A percentile compares a stretch with the other conserved stretches of the same genome.
Conservation (phyloP, 2,888 invertebrate genomes). For the Quadroppia sp. region DNA sequence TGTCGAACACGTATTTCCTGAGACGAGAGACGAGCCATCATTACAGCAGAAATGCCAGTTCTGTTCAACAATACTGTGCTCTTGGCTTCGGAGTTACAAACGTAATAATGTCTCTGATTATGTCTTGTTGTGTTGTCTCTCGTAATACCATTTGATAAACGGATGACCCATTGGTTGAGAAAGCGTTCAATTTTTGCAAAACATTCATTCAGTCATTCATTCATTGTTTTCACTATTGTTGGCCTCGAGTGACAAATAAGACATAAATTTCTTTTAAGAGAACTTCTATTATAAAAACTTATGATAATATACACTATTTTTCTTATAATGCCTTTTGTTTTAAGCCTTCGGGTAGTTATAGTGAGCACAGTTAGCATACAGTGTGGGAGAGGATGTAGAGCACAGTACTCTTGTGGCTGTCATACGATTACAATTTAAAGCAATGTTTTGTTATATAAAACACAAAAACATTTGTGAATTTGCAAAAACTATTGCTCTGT, state of each 20-base stretch:
- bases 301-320: slow-evolving; percentile 15
- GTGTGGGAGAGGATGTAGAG: background rate
- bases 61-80: background rate
- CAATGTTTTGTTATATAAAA: slow-evolving; percentile 33
- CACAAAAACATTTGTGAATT: slow-evolving; percentile 29
- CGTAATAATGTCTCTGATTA: slow-evolving; percentile 34
- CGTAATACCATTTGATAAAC: slow-evolving; percentile 20
- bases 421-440: slow-evolving; percentile 21
- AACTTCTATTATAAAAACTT: background rate
- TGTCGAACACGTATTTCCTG: slow-evolving; percentile 36
- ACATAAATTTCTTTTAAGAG: slow-evolving; percentile 26
- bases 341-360: slow-evolving; percentile 33
- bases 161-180: background rate
- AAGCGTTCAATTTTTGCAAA: slow-evolving; percentile 15
- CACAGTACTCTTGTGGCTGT: slow-evolving; percentile 14
- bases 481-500: slow-evolving; percentile 18
- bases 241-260: slow-evolving; percentile 31
- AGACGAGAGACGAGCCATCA: slow-evolving; percentile 19
- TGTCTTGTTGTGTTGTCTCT: slow-evolving; percentile 14
- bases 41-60: background rate
- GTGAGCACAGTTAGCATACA: slow-evolving; percentile 5
- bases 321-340: slow-evolving; percentile 17
- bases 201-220: slow-evolving; percentile 4
- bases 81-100: background rate
- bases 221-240: background rate